Evolutionary conservation across 1,140 invertebrate genomes (phyloP), one percentile per base, ranked within the genome.

Genomic region (Brachystomella parvula): DNA sequence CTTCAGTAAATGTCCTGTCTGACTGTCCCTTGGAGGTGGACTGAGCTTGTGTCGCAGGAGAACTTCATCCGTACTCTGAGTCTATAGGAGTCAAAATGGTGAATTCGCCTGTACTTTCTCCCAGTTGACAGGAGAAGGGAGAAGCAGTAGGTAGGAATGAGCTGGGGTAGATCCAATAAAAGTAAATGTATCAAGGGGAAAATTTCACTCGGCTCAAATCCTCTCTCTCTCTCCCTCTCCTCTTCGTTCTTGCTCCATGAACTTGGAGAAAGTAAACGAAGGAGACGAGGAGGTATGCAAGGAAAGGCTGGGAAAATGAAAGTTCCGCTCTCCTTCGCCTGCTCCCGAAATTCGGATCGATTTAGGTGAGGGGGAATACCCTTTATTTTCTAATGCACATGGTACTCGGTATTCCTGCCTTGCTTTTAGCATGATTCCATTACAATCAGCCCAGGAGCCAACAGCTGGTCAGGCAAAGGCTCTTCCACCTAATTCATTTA

Each of bases 291-390:
- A 15, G 6, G 6, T 53, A 24, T 53, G 35, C 35, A 9, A 9
- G 35, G 35, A 39, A 39, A 39, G 35, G 6, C 35, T 19, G 35
- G 19, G 35, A n/a, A n/a, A n/a, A n/a, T n/a, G n/a, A n/a, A n/a
- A 28, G 31, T 64, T 56, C 63, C 53, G 29, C 49, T 49, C 35
- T 49, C 63, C 33, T 28, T n/a, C 47, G 28, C 47, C 63, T 39
- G 24, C 39, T 47, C 58, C 56, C 56, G n/a, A 26, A 44, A 47
- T 65, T 64, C 63, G 49, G 64, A 65, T 65, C 64, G 64, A 65
- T 65, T 65, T 65, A 65, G 64, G 64, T 44, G 64, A 53, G 57
- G 57, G 35, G 57, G 56, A 56, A 39, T 44, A 44, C 39, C 39
- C 39, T 44, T 44, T n/a, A n/a, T n/a, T n/a, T n/a, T n/a, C n/a